Percentiles rank a stretch among this genome's conserved stretches.
phyloP scores from a whole-genome alignment of 1,140 invertebrate genomes.

The Euwallacea similis region DNA sequence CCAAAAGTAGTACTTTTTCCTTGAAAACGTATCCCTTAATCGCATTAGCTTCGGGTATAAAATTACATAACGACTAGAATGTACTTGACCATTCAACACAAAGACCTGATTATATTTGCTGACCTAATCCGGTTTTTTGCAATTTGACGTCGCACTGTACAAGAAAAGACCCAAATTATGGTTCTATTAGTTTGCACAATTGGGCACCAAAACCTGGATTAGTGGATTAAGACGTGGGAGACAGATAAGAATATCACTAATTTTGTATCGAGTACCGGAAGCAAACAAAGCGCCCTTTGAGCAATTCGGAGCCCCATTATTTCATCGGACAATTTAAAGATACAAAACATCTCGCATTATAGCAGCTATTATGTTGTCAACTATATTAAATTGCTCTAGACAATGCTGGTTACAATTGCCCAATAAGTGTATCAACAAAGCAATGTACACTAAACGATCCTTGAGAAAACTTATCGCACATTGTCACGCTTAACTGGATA shows the following conservation, averaged over 20 bases:
- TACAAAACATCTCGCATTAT: slow-evolving; percentile 28
- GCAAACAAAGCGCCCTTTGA: background rate
- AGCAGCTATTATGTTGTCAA: slow-evolving; percentile 29
- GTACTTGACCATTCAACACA: background rate
- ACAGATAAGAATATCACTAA: background rate
- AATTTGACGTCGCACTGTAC: background rate
- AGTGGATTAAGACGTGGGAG: background rate
- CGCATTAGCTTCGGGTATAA: background rate
- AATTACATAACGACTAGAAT: background rate
- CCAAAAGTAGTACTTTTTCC: background rate
- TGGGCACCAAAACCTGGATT: background rate
- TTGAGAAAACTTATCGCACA: slow-evolving; percentile 19
- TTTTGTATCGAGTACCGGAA: background rate
- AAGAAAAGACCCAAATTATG: background rate
- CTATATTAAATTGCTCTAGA: slow-evolving; percentile 32
- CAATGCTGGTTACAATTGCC: slow-evolving; percentile 31
- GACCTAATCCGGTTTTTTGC: background rate
- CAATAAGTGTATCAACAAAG: slow-evolving; percentile 30
- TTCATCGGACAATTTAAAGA: slow-evolving; percentile 22
- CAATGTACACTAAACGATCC: slow-evolving; percentile 27
- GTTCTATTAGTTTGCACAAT: slow-evolving; percentile 3
- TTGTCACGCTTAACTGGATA: slow-evolving; percentile 11
- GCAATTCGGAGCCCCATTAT: background rate
- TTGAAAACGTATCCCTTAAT: background rate
- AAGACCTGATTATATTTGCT: background rate